Evolutionary conservation across 92 coral and sea anemone genomes (phyloP).

Genomic region (Umimayanthus kanabou): DNA sequence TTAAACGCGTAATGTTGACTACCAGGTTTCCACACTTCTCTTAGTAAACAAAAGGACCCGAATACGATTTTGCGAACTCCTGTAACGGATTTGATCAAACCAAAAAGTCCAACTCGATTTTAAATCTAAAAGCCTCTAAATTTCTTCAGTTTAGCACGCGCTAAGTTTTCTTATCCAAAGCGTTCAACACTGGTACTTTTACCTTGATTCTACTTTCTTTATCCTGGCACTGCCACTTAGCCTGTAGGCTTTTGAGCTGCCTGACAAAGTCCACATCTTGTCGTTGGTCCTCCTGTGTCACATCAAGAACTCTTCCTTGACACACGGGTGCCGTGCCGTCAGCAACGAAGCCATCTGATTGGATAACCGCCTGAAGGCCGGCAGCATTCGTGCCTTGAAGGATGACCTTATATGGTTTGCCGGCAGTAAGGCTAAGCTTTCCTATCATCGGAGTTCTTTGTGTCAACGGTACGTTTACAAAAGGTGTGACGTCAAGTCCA

Average conservation of each 20-base stretch:
- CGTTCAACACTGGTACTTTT: not conserved
- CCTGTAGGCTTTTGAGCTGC: slow-evolving; percentile 71
- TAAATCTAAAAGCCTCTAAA: no score
- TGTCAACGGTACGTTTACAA: slow-evolving; percentile 74
- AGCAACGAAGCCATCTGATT: slow-evolving; percentile 78
- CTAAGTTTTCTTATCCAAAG: not conserved
- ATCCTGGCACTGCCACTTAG: slow-evolving; percentile 78
- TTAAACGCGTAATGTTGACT: no score
- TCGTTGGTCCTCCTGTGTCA: slow-evolving; percentile 48
- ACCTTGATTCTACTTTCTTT: slow-evolving; percentile 75
- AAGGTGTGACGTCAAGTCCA: slow-evolving; percentile 67
- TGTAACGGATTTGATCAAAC: no score
- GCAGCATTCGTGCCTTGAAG: slow-evolving; percentile 93
- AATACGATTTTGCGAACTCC: no score
- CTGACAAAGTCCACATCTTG: slow-evolving; percentile 87
- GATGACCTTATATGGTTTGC: slow-evolving; percentile 66
- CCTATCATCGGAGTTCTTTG: slow-evolving; percentile 87
- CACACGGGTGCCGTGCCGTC: slow-evolving; percentile 83
- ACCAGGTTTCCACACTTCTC: no score
- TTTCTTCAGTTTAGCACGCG: no score
- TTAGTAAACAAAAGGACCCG: no score
- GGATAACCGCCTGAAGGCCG: slow-evolving; percentile 63
- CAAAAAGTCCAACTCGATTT: no score
- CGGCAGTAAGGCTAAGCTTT: slow-evolving; percentile 68
- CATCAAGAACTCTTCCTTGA: slow-evolving; percentile 65